Evolutionary conservation across 53 echinoderm and acorn worm species (phyloP).

Genomic region (Antedon mediterranea): DNA sequence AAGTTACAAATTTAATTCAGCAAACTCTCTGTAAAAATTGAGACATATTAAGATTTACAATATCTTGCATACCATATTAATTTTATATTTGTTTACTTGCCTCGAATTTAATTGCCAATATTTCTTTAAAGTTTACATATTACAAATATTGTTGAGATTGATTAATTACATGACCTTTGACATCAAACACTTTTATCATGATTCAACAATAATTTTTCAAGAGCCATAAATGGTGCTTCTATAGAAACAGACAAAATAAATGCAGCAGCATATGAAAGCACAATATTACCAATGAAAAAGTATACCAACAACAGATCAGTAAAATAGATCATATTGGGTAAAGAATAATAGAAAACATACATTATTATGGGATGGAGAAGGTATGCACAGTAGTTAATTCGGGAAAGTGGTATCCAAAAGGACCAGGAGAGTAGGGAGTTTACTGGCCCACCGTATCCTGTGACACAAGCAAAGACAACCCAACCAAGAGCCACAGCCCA

Average conservation of each 20-base stretch:
- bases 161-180: no score
- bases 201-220: slow-evolving; percentile 24
- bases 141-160: no score
- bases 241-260: slow-evolving; percentile 38
- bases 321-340: neutral
- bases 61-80: no score
- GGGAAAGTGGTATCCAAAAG: slow-evolving; percentile 40
- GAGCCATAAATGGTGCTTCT: slow-evolving; percentile 43
- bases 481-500: slow-evolving; percentile 26
- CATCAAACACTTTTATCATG: no score
- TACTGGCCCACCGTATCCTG: slow-evolving; percentile 35
- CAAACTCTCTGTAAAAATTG: no score
- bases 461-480: slow-evolving; percentile 29
- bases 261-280: slow-evolving; percentile 40
- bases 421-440: slow-evolving; percentile 35
- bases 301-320: slow-evolving; percentile 16
- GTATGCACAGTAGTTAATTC: slow-evolving; percentile 33
- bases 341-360: slow-evolving; percentile 1
- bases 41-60: no score
- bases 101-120: no score
- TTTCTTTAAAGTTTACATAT: no score
- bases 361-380: slow-evolving; percentile 29
- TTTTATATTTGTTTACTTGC: no score
- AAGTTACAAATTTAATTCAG: no score
- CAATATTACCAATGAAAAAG: slow-evolving; percentile 27